Evolutionary conservation across 1,140 invertebrate genomes (phyloP).

Genomic region (Sinella curviseta): DNA sequence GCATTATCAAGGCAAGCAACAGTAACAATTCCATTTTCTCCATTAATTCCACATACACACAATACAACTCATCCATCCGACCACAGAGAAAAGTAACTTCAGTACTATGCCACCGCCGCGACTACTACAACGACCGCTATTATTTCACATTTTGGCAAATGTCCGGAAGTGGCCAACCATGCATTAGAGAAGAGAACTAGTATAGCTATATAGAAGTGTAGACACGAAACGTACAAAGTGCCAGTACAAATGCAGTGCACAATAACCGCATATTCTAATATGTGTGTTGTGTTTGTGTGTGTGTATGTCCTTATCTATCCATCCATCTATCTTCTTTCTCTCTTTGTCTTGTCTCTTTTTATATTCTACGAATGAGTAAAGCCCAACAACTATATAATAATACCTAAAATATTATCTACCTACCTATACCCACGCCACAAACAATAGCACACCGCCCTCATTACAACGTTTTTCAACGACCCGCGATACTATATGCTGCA

Average conservation of each 20-base stretch:
- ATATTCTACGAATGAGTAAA: background rate
- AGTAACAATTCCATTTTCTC: background rate
- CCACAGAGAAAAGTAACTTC: too few species aligned
- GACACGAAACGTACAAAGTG: too few species aligned
- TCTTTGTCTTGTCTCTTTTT: background rate
- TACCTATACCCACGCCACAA: too few species aligned
- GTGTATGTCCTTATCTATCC: background rate
- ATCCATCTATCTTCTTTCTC: constrained; percentile 1
- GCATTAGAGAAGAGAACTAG: background rate
- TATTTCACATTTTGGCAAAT: background rate
- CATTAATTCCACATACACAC: background rate
- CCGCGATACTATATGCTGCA: too few species aligned
- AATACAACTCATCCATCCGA: too few species aligned
- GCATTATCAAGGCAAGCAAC: background rate
- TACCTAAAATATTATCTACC: too few species aligned
- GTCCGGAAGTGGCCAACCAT: background rate
- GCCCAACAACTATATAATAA: background rate
- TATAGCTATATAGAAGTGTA: too few species aligned
- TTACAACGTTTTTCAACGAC: too few species aligned
- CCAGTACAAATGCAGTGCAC: too few species aligned
- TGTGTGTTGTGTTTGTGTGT: background rate
- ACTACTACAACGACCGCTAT: background rate
- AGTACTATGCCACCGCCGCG: background rate
- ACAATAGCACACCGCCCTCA: too few species aligned
- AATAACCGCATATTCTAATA: background rate